Base-by-base conservation (phyloP, 2,113 vertebrate species). In the Paraplagusia blochii region DNA sequence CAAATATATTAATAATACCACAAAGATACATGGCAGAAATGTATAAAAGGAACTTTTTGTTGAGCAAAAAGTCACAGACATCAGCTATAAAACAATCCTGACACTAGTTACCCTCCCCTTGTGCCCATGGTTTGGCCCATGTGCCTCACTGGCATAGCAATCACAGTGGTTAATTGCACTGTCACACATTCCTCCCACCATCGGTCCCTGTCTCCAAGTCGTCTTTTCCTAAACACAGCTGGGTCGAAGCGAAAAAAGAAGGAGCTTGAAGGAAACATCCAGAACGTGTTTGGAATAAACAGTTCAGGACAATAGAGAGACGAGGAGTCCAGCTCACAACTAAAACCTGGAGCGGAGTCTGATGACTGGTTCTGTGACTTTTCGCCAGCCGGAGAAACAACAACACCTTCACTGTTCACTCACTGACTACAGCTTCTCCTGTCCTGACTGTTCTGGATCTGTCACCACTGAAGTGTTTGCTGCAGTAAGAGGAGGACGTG, bases 171-270 rank as follows among this genome's bases (percentile, higher is more conserved):
- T 63, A 62, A 66, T 66, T 58, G 34, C 51, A 22, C 48, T 47
- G 54, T 61, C 51, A 54, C 64, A 68, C 58, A 80, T 66, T 55
- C 54, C 48, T 69, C 36, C 46, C 39, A 53, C 58, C 49, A 47
- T 47, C 11, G 13, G 45, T 63, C 72, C 29, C 57, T 71, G 52
- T 72, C 40, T 56, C 14, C 56, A 13, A 53, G 55, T 63, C 33
- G 44, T 62, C 59, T 55, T 55, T 64, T 67, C 44, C 63, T 64
- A 44, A 58, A 58, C 79, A 69, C 80, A 82, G 74, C 74, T 76
- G 64, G 80, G 58, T 19, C 44, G 19, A 18, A 33, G 38, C 35
- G 67, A 55, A 52, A 12, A 7, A 14, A 40, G 53, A 42, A 7
- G 19, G 53, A 46, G 42, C 16, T 44, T 47, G 38, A 52, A 39